Evolutionary conservation across 2,113 vertebrate species (phyloP).

Genomic region (Pelusios castaneus): DNA sequence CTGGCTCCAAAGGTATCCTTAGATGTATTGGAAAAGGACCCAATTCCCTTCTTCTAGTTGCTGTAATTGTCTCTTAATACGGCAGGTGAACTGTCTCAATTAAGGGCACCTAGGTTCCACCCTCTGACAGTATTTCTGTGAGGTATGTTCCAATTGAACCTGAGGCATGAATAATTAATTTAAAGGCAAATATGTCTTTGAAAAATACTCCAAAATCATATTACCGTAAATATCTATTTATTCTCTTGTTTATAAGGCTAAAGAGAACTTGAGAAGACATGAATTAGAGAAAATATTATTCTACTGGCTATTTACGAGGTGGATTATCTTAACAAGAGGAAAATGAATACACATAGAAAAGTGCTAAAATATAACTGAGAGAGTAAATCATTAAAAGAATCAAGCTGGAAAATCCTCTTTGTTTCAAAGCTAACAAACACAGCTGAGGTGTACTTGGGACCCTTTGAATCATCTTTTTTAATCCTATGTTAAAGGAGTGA

Average conservation of each 20-base stretch:
- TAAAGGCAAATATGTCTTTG: neutral
- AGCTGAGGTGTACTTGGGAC: neutral
- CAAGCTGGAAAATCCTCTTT: neutral
- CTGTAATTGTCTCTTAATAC: neutral
- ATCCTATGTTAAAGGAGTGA: neutral
- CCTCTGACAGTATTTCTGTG: neutral
- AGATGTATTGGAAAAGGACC: neutral
- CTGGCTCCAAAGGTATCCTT: neutral
- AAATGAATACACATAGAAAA: constrained; percentile 20
- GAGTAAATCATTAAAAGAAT: constrained; percentile 46
- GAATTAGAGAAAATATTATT: constrained; percentile 63
- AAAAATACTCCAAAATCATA: constrained; percentile 35
- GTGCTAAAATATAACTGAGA: constrained; percentile 28
- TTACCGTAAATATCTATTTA: constrained; percentile 43
- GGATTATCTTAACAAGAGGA: constrained; percentile 43
- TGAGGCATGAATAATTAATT: neutral
- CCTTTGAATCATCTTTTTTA: neutral
- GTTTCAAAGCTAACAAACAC: neutral
- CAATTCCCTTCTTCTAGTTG: neutral
- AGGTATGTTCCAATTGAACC: neutral
- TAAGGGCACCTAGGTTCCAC: neutral
- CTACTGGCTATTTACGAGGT: constrained; percentile 31
- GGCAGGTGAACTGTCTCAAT: fast-evolving
- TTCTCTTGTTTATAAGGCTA: constrained; percentile 48
- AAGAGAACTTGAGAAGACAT: constrained; percentile 40